These are phyloP conservation scores for Jacana jacana DNA, from an alignment of 2,113 vertebrate genomes.

Conservation along the genomic window DNA sequence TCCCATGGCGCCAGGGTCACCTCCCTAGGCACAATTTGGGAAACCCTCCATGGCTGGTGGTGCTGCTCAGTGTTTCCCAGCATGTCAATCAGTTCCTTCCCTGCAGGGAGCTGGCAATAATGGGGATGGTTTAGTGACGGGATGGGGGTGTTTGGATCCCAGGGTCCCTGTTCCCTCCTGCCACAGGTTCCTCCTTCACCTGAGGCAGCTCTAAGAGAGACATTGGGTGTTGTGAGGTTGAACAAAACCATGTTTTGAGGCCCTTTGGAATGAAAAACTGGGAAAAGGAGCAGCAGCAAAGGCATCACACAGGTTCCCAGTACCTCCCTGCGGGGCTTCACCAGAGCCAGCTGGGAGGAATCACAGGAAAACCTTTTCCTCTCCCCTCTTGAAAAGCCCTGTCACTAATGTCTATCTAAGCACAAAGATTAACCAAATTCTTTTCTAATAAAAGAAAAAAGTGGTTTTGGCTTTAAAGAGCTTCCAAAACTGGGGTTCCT, in stretches of 20 bases:
- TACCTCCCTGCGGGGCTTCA: background rate
- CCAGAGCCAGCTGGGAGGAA: background rate
- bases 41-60: fast-evolving
- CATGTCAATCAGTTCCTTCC: fast-evolving
- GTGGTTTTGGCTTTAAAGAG: background rate
- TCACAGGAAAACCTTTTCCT: fast-evolving
- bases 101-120: background rate
- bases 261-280: background rate
- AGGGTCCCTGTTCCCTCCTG: background rate
- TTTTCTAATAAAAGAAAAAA: background rate
- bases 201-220: background rate
- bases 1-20: background rate
- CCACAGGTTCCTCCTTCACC: background rate
- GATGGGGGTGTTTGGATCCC: background rate
- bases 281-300: fast-evolving
- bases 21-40: background rate
- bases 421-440: background rate
- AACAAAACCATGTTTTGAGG: background rate
- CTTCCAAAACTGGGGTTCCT: background rate
- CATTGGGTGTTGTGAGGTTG: fast-evolving
- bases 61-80: background rate
- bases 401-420: background rate
- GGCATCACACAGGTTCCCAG: background rate
- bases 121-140: background rate
- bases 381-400: background rate